Base-by-base conservation (phyloP, 2,113 vertebrate genomes). In the Barnardius zonarius region DNA sequence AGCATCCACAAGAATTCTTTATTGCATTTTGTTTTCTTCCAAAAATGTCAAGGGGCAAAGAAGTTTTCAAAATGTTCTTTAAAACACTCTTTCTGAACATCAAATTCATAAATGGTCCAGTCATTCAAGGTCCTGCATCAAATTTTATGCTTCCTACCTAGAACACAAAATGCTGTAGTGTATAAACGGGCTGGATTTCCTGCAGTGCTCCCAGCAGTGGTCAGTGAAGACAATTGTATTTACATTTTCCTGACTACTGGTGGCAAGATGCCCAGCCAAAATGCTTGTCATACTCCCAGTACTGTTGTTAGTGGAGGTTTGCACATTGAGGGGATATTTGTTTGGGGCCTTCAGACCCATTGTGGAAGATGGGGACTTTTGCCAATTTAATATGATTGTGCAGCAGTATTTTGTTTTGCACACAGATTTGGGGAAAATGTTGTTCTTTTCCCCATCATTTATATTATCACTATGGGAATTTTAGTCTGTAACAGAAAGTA, bases 231-330 rank as follows among this genome's bases (percentile, higher is more conserved):
- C 88, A 93, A 89, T 64, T 86, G 67, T 84, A 84, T 96, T 94
- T 96, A 84, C 28, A 0, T 96, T 94, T 84, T 90, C 70, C 81
- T 91, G 67, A 62, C 62, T 91, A 13, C 54, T 93, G 81, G 80
- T 94, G 96, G 96, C 96, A 85, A 83, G 63, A 84, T 83, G 95
- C 95, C 96, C 69, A 54, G 83, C 43, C 69, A 20, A 84, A 75
- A 92, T 80, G 70, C 37, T 43, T 72, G 62, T 66, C 57, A 17
- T 9, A 2, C 43, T 92, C 76, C 48, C 69, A 49, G 62, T 33
- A 6, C 86, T 52, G 48, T 62, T 89, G 44, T 7, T 13, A 63
- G 72, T 33, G 48, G 74, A 75, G 52, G 48, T 88, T 83, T 93
- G 51, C 10, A 3, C 69, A 20, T 91, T 78, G 68, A 82, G 66